phyloP scores from a whole-genome alignment of 2,797 vertebrate species.

The Loris lydekkerianus region DNA sequence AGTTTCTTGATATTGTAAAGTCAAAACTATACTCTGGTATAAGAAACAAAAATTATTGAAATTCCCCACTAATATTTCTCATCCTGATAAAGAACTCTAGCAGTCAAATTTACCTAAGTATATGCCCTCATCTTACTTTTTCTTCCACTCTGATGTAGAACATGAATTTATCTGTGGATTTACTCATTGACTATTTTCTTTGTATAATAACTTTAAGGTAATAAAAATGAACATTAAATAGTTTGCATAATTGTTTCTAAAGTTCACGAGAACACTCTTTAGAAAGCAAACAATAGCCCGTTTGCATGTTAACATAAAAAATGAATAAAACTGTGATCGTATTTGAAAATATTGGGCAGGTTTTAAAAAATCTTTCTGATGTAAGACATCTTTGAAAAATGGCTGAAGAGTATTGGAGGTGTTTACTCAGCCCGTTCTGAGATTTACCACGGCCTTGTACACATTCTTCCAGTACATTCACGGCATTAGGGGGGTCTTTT shows the following conservation, averaged over 20 bases:
- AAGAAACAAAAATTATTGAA: background rate
- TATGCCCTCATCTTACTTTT: background rate
- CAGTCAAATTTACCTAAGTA: background rate
- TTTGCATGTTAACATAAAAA: background rate
- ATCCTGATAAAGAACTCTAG: background rate
- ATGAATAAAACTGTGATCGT: background rate
- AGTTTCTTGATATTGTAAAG: background rate
- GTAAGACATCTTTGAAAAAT: background rate
- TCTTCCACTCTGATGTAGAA: background rate
- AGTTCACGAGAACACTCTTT: background rate
- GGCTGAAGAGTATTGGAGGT: background rate
- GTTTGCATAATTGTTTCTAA: background rate
- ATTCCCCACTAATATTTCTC: background rate
- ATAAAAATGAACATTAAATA: background rate
- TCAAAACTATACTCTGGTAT: background rate
- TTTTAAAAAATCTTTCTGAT: background rate
- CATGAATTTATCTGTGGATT: background rate
- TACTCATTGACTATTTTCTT: background rate
- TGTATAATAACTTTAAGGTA: background rate
- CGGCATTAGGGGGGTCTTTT: rapidly evolving
- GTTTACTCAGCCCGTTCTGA: background rate
- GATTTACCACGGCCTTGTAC: background rate
- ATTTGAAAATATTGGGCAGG: background rate
- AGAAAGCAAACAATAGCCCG: background rate
- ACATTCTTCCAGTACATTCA: background rate